Conservation (phyloP, 2,797 vertebrate species). For the Crocidura indochinensis region DNA sequence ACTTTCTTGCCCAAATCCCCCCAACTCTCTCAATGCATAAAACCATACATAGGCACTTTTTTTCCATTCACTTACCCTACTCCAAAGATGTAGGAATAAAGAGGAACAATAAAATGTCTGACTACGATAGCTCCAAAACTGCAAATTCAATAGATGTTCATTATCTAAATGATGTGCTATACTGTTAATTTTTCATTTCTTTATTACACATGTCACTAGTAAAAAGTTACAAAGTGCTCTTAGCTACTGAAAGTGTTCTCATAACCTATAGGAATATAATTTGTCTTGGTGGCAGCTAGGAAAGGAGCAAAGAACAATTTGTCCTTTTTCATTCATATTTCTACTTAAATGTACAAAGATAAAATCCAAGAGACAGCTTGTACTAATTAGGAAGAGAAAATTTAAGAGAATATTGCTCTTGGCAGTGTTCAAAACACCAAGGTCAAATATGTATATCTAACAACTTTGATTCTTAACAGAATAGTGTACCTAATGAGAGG, state of each 20-base stretch:
- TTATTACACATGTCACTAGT: slow-evolving; percentile 73
- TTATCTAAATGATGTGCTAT: slow-evolving; percentile 69
- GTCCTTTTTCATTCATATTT: slow-evolving; percentile 85
- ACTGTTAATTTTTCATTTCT: slow-evolving; percentile 65
- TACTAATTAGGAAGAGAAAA: slow-evolving; percentile 84
- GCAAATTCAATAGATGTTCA: slow-evolving; percentile 65
- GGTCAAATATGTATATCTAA: slow-evolving; percentile 76
- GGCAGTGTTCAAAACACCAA: slow-evolving; percentile 83
- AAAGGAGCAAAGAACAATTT: slow-evolving; percentile 80
- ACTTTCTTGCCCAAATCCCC: background rate
- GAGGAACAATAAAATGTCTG: slow-evolving; percentile 30
- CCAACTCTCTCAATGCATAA: background rate
- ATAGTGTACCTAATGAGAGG: background rate
- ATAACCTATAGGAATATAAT: slow-evolving; percentile 77
- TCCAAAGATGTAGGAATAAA: slow-evolving; percentile 30
- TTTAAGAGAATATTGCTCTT: slow-evolving; percentile 84
- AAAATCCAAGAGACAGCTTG: slow-evolving; percentile 84
- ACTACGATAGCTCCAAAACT: slow-evolving; percentile 44
- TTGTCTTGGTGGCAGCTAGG: slow-evolving; percentile 81
- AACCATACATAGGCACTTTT: background rate
- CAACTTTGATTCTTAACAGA: slow-evolving; percentile 35
- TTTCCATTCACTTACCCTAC: background rate
- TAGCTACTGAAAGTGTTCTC: slow-evolving; percentile 77
- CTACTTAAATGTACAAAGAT: slow-evolving; percentile 82
- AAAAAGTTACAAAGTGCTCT: slow-evolving; percentile 76